A percentile compares a stretch with the other conserved stretches of the same genome.
Conservation (phyloP, 2,113 vertebrate species). For the Neomonachus schauinslandi region DNA sequence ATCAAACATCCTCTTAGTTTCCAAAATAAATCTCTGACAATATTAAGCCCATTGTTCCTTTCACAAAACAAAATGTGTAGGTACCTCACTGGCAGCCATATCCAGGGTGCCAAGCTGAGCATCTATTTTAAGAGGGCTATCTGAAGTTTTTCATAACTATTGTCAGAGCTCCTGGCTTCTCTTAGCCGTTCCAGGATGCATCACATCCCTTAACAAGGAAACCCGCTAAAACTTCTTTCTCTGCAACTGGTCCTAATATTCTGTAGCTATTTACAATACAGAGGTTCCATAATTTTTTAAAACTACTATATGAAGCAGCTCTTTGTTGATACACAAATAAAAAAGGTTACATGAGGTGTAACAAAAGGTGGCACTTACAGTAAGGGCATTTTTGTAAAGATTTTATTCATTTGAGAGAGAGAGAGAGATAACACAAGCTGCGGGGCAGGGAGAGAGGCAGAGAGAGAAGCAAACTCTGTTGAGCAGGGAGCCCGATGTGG, state of each 20-base stretch:
- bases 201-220: neutral
- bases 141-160: neutral
- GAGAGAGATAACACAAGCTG: too few species aligned
- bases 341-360: neutral
- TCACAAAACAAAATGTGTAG: neutral
- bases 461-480: too few species aligned
- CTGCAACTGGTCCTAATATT: neutral
- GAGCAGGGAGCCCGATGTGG: too few species aligned
- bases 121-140: neutral
- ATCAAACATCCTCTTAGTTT: neutral
- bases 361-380: too few species aligned
- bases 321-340: neutral
- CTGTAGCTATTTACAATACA: neutral
- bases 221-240: neutral
- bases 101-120: neutral
- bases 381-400: neutral
- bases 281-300: neutral
- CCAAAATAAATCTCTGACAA: neutral
- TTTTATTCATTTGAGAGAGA: too few species aligned
- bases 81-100: too few species aligned
- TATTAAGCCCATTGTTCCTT: neutral
- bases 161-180: neutral
- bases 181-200: neutral
- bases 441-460: too few species aligned
- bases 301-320: neutral